phyloP scores from a whole-genome alignment of 2,113 vertebrate genomes.

The Anolis sagrei region DNA sequence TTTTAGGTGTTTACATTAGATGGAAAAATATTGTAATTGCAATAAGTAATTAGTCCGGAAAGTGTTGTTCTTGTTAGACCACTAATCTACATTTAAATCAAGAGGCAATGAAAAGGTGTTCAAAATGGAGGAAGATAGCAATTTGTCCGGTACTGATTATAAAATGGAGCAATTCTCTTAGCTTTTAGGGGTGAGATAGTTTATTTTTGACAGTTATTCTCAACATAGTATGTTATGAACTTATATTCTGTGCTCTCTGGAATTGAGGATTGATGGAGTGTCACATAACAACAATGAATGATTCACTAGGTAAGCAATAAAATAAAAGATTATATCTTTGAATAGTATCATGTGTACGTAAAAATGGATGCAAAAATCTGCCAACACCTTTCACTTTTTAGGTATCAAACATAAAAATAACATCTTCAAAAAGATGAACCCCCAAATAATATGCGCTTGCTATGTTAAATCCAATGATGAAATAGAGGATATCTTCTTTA shows the following conservation, averaged over 20 bases:
- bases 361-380: slow-evolving; percentile 54
- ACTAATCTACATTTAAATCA: not conserved
- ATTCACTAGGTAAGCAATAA: slow-evolving; percentile 36
- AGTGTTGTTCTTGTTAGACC: not conserved
- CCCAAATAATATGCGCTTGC: not conserved
- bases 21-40: not conserved
- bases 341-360: slow-evolving; percentile 47
- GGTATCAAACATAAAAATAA: not conserved
- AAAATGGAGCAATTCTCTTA: not conserved
- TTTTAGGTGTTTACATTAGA: not conserved
- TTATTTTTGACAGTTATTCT: not conserved
- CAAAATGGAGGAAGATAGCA: not conserved
- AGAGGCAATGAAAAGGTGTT: not conserved
- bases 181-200: not conserved
- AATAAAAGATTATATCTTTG: slow-evolving; percentile 52
- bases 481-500: slow-evolving; percentile 1
- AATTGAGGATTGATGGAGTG: slow-evolving; percentile 34
- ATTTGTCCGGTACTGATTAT: slow-evolving; percentile 3
- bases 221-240: slow-evolving; percentile 22
- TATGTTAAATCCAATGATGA: not conserved
- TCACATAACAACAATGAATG: slow-evolving; percentile 41
- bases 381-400: slow-evolving; percentile 40
- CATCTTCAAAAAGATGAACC: not conserved
- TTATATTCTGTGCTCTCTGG: slow-evolving; percentile 11
- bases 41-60: not conserved